Conservation (phyloP, 35 echinoderm and acorn worm genomes). For the Heliocidaris erythrogramma region DNA sequence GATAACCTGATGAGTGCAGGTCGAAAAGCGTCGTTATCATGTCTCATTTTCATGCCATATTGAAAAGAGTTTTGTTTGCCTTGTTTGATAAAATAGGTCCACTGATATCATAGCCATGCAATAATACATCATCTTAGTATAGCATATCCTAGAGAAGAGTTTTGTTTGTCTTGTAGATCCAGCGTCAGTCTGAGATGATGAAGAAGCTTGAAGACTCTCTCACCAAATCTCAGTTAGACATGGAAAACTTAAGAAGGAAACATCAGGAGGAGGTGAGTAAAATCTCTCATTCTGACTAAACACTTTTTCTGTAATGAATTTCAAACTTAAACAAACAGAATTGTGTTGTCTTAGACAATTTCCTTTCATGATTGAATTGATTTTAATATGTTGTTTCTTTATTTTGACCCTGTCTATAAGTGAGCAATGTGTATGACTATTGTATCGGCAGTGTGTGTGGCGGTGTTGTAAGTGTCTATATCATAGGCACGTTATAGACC, state of each 20-base stretch:
- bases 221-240: slow-evolving; percentile 66
- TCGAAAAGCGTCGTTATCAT: too few species aligned
- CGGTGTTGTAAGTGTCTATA: too few species aligned
- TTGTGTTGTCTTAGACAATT: neutral
- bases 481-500: too few species aligned
- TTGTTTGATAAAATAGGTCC: neutral
- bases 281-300: neutral
- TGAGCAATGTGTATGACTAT: too few species aligned
- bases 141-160: neutral
- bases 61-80: neutral
- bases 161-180: slow-evolving; percentile 51
- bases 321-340: too few species aligned
- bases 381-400: neutral
- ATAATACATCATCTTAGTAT: neutral
- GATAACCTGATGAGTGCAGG: too few species aligned
- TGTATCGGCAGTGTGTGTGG: too few species aligned
- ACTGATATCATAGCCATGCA: too few species aligned
- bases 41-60: too few species aligned
- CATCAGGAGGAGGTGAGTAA: slow-evolving; percentile 80
- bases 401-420: too few species aligned
- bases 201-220: slow-evolving; percentile 85
- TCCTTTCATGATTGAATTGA: neutral
- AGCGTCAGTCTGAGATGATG: slow-evolving; percentile 82
- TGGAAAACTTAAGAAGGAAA: slow-evolving; percentile 69
- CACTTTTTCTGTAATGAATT: neutral